Evolutionary conservation across 2,797 vertebrate genomes (phyloP).

Genomic region (Dipus sagitta): DNA sequence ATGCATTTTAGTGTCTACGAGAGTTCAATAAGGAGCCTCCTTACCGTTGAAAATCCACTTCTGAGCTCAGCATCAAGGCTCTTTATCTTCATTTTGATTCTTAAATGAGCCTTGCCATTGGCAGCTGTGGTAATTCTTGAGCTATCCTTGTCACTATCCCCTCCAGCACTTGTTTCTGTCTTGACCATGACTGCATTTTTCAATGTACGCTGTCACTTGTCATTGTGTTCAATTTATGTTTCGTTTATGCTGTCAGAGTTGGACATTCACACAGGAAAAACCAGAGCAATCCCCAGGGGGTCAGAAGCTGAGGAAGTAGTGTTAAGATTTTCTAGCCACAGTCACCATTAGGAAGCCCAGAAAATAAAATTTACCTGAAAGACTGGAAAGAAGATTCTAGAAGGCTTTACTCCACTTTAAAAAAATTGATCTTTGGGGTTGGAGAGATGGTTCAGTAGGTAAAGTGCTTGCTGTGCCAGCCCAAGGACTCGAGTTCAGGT

Average conservation of each 20-base stretch:
- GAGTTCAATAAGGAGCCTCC: conserved; percentile 9
- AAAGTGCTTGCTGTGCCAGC: not conserved
- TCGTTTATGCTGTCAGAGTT: not conserved
- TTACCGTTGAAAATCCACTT: not conserved
- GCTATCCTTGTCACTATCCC: conserved; percentile 34
- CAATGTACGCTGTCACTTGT: not conserved
- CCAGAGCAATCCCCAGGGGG: not conserved
- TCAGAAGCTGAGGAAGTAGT: not conserved
- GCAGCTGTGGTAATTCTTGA: not conserved
- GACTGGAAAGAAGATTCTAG: not conserved
- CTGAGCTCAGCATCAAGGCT: conserved; percentile 1
- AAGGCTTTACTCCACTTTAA: not conserved
- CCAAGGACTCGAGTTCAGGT: not conserved
- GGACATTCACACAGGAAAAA: not conserved
- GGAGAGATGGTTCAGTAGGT: too few species aligned
- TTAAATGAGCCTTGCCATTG: conserved; percentile 38
- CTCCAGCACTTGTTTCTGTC: not conserved
- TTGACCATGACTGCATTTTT: conserved; percentile 8
- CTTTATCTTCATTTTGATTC: not conserved
- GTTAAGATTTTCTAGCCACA: not conserved
- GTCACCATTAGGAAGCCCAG: not conserved
- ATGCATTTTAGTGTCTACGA: conserved; percentile 16
- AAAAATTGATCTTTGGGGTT: too few species aligned
- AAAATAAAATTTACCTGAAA: not conserved
- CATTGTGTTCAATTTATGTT: not conserved